Conservation (phyloP, 1,140 invertebrate genomes). For the Drosophila parvula region DNA sequence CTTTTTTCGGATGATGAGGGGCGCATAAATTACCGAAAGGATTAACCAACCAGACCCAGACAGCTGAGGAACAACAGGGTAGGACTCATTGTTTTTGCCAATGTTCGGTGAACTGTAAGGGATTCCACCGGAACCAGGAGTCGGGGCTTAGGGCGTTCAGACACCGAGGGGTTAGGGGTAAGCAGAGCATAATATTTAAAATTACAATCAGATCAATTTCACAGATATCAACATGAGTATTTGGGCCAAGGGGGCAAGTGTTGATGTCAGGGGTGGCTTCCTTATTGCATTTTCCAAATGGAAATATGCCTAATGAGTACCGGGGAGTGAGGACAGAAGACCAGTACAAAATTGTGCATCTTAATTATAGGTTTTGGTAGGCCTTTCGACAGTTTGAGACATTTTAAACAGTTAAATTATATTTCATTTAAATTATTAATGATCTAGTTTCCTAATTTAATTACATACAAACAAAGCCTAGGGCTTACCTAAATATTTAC, state of each 20-base stretch:
- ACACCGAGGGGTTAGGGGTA: conserved; percentile 7
- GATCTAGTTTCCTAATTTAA: no score
- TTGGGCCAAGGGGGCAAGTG: conserved; percentile 60
- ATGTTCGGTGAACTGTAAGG: conserved; percentile 72
- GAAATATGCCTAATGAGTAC: conserved; percentile 5
- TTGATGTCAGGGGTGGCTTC: conserved; percentile 65
- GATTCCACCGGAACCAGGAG: conserved; percentile 45
- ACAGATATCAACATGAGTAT: conserved; percentile 76
- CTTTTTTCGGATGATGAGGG: conserved; percentile 44
- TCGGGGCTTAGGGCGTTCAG: neutral
- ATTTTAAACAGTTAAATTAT: neutral
- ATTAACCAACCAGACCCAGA: conserved; percentile 71
- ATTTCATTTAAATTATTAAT: neutral
- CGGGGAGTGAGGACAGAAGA: neutral
- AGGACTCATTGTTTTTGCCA: conserved; percentile 46
- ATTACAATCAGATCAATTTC: conserved; percentile 82
- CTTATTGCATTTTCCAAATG: conserved; percentile 25
- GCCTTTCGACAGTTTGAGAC: no score
- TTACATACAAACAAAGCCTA: neutral
- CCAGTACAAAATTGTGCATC: neutral
- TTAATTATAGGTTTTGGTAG: neutral
- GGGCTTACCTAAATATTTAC: no score
- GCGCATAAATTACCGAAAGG: conserved; percentile 79
- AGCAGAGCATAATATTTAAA: conserved; percentile 60
- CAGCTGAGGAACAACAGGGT: conserved; percentile 60